Base-by-base conservation (phyloP, 1,140 invertebrate genomes). In the Zaprionus davidi region DNA sequence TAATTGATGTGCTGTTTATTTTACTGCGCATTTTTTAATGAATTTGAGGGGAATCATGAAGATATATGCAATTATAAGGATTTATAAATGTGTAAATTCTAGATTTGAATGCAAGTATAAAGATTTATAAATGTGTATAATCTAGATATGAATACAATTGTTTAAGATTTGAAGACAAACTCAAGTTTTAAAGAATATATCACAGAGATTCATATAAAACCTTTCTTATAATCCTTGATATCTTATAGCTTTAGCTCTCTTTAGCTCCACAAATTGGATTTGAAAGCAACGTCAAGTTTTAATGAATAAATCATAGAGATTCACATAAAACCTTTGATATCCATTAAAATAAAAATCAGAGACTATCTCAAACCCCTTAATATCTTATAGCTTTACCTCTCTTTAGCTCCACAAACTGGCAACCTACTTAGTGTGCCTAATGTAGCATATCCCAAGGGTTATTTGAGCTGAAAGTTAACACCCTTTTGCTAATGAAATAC, bases 401-500 rank as follows among this genome's bases (percentile, higher is more conserved):
- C 13, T 15, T 3, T 44, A 57, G 17, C 4, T 22, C 12, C 12
- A n/a, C 26, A 67, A 28, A 58, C 46, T 31, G 38, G 53, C 17
- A 31, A 28, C 12, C 26, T 24, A 36, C 13, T 36, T 65, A 31
- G 12, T 24, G 6, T 24, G 2, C 31, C 56, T 49, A 17, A 34
- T 68, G 36, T 55, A 55, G 11, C 26, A 34, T 36, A 51, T 20
- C 44, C 20, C 36, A 13, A 36, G 20, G n/a, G n/a, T 51, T 51
- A 46, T 73, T 77, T 59, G 38, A 34, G 11, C 20, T 34, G 31
- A 17, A 38, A 65, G 2, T 77, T 77, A 73, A 53, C 71, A 72
- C 49, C 17, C 4, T 2, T 26, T 26, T 64, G 71, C 70, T 73
- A 73, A 77, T 77, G 58, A 73, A 77, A 73, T 73, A 76, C 31